Conservation (phyloP, 2,888 invertebrate species). For the Tuberolachnus salignus region DNA sequence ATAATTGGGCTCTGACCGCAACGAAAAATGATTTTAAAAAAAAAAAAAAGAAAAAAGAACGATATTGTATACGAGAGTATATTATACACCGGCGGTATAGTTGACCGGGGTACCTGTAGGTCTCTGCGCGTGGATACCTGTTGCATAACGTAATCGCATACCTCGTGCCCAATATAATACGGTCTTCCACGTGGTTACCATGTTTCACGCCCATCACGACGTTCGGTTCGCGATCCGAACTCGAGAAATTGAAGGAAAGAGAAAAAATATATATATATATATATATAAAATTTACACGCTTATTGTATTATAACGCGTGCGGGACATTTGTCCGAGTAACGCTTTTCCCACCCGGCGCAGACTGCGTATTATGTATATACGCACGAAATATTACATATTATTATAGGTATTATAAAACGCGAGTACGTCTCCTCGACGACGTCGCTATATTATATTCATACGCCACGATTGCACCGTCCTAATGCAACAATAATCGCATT, state of each 20-base stretch:
- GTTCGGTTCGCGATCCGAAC: constrained; percentile 21
- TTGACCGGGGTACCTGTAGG: background rate
- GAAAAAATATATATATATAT: background rate
- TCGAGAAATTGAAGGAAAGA: constrained; percentile 4
- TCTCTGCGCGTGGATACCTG: background rate
- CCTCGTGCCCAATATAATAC: constrained; percentile 39
- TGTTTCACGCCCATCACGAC: constrained; percentile 55
- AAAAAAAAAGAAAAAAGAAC: no score
- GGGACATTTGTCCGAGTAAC: background rate
- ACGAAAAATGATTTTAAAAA: background rate
- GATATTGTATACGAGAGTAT: no score
- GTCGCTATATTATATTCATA: background rate
- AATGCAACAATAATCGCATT: no score
- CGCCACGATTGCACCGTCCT: background rate
- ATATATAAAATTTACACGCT: background rate
- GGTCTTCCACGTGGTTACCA: constrained; percentile 17
- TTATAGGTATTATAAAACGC: background rate
- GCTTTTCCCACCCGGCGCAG: no score
- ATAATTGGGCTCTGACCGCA: constrained; percentile 23
- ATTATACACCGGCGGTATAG: no score
- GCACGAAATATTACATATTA: background rate
- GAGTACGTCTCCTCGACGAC: background rate
- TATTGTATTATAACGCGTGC: background rate
- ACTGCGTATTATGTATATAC: no score
- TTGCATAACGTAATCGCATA: constrained; percentile 38